A percentile compares a stretch with the other conserved stretches of the same genome.
Conservation (phyloP, 2,888 invertebrate species). For the Holacanthella duospinosa region DNA sequence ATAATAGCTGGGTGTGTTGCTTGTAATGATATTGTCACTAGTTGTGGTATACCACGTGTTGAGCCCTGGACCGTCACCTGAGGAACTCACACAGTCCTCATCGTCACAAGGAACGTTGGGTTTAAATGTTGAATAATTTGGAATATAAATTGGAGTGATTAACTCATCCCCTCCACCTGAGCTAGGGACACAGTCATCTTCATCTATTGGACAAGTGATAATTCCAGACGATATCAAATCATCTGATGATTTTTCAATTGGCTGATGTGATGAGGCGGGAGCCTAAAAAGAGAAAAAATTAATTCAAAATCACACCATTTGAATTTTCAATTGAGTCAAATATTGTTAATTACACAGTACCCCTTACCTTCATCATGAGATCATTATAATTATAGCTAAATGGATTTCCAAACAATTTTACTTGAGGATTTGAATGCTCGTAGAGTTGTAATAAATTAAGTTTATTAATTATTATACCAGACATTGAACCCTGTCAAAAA, state of each 20-base stretch:
- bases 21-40: neutral
- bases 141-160: constrained; percentile 51
- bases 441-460: neutral
- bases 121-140: constrained; percentile 74
- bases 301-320: neutral
- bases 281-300: constrained; percentile 10
- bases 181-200: constrained; percentile 81
- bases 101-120: constrained; percentile 57
- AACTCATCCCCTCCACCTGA: constrained; percentile 80
- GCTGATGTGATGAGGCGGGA: constrained; percentile 9
- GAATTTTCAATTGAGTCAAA: neutral
- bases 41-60: neutral
- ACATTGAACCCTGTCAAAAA: neutral
- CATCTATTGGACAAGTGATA: constrained; percentile 54
- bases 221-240: constrained; percentile 86
- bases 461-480: constrained; percentile 3
- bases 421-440: neutral
- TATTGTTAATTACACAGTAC: neutral
- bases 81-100: constrained; percentile 61
- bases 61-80: constrained; percentile 55
- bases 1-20: neutral
- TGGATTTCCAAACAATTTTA: neutral
- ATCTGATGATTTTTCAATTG: constrained; percentile 52
- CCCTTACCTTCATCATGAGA: constrained; percentile 2
- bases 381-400: constrained; percentile 4